These are phyloP conservation scores for Epizoanthus ramosus DNA, from an alignment of 92 coral and sea anemone genomes.

Conservation along the genomic window DNA sequence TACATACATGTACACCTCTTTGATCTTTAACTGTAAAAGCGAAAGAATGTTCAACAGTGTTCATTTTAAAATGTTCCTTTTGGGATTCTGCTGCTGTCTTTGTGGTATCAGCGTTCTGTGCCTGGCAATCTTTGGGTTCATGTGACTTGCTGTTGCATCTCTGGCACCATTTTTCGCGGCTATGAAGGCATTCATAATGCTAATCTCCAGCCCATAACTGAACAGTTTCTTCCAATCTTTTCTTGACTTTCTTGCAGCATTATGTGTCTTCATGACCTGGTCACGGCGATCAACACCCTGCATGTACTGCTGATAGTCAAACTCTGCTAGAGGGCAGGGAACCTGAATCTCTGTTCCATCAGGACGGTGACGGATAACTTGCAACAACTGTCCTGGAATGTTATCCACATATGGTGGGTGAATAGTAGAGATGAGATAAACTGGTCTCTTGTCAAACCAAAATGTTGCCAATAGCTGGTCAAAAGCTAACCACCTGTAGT, in stretches of 20 bases:
- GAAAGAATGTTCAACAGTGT: slow-evolving; percentile 4
- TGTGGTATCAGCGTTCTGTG: background rate
- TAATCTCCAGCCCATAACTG: slow-evolving; percentile 51
- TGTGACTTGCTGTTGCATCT: background rate
- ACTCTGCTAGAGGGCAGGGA: slow-evolving; percentile 53
- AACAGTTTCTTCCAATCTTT: slow-evolving; percentile 58
- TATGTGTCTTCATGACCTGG: slow-evolving; percentile 37
- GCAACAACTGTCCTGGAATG: slow-evolving; percentile 21
- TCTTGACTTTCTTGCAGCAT: slow-evolving; percentile 46
- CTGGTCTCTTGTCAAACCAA: slow-evolving; percentile 56
- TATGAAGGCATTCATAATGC: slow-evolving; percentile 44
- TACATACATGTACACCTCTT: slow-evolving; percentile 24
- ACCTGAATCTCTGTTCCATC: slow-evolving; percentile 10
- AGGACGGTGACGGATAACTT: slow-evolving; percentile 15
- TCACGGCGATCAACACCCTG: slow-evolving; percentile 39
- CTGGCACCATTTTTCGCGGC: slow-evolving; percentile 31
- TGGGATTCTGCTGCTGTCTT: slow-evolving; percentile 6
- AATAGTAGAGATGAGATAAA: slow-evolving; percentile 58
- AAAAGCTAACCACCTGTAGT: slow-evolving; percentile 33
- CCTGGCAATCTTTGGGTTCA: background rate
- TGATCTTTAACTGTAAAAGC: slow-evolving; percentile 42
- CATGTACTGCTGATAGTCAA: slow-evolving; percentile 45
- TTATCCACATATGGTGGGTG: slow-evolving; percentile 56
- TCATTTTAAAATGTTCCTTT: background rate
- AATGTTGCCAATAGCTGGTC: slow-evolving; percentile 49